phyloP scores from a whole-genome alignment of 2,888 invertebrate species.

The Platycnemis pennipes region DNA sequence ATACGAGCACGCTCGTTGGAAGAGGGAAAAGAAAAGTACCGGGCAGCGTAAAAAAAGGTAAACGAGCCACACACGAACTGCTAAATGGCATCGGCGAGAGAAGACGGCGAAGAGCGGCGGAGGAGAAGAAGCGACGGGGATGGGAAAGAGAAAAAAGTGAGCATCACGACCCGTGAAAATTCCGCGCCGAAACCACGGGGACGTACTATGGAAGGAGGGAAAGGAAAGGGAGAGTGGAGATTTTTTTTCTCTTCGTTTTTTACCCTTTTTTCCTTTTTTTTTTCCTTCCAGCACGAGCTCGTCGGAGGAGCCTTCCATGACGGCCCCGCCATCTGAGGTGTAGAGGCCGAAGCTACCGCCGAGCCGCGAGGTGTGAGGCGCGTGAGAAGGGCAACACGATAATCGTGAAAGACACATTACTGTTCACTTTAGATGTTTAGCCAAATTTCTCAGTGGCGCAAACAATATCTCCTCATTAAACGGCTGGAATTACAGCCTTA shows the following conservation, averaged over 20 bases:
- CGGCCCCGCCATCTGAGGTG: slow-evolving; percentile 14
- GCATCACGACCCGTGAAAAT: slow-evolving; percentile 38
- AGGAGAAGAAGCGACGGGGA: neutral
- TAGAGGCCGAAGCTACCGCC: slow-evolving; percentile 4
- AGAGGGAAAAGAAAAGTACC: slow-evolving; percentile 2
- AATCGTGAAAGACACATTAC: neutral
- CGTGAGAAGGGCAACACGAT: neutral
- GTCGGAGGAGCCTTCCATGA: neutral
- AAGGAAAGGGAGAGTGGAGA: slow-evolving; percentile 23
- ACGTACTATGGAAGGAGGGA: neutral
- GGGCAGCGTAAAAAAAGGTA: neutral
- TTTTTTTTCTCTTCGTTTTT: neutral
- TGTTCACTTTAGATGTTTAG: neutral
- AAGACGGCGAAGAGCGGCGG: neutral
- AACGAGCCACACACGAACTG: slow-evolving; percentile 30
- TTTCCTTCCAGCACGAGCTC: neutral
- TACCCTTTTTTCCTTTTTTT: neutral
- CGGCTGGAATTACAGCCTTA: neutral
- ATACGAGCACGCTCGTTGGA: neutral
- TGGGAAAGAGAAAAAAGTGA: neutral
- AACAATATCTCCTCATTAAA: neutral
- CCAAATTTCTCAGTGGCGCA: neutral
- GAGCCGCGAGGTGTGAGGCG: neutral
- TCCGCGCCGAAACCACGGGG: slow-evolving; percentile 39
- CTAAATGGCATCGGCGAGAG: slow-evolving; percentile 38